Evolutionary conservation across 2,797 vertebrate genomes (phyloP).

Genomic region (Hemibagrus guttatus): DNA sequence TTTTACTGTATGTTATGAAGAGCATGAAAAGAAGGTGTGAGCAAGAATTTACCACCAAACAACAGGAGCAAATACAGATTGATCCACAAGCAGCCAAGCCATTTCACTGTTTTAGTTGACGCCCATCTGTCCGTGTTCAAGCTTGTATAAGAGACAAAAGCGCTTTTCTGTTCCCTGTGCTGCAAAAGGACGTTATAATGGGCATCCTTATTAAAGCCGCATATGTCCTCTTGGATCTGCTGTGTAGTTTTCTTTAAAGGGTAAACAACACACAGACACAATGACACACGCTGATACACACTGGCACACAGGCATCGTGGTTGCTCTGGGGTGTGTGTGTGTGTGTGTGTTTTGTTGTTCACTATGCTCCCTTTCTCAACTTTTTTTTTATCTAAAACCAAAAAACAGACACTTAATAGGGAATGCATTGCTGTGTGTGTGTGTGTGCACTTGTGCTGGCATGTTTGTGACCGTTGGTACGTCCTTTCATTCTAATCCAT

Average conservation of each 20-base stretch:
- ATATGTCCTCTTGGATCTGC: background rate
- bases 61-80: background rate
- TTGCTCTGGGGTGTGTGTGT: background rate
- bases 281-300: background rate
- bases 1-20: background rate
- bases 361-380: background rate
- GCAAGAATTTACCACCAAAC: background rate
- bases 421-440: background rate
- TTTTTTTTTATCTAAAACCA: background rate
- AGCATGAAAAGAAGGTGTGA: background rate
- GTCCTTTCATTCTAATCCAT: slow-evolving; percentile 44
- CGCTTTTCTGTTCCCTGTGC: background rate
- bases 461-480: slow-evolving; percentile 33
- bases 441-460: background rate
- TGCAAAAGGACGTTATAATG: background rate
- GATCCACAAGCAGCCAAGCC: background rate
- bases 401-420: slow-evolving; percentile 1
- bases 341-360: background rate
- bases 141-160: background rate
- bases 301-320: background rate
- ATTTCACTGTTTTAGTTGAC: background rate
- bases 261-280: no score
- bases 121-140: background rate
- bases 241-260: background rate
- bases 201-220: background rate